Evolutionary conservation across 2,113 vertebrate species (phyloP).

Genomic region (Chrysemys picta): DNA sequence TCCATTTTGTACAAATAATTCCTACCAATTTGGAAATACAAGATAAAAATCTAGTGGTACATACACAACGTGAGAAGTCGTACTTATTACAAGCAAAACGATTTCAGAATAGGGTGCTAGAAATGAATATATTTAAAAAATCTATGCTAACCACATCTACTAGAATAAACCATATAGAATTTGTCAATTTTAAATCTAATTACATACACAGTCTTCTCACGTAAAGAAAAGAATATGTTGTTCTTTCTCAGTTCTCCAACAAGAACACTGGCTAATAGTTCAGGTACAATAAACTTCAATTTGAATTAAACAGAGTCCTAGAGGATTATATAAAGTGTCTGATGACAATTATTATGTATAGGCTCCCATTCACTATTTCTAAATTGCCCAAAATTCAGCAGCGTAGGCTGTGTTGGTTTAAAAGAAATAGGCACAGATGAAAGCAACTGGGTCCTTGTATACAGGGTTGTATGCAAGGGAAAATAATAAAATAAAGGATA

Average conservation of each 20-base stretch:
- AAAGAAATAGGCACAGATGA: constrained; percentile 2
- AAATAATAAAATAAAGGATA: constrained; percentile 47
- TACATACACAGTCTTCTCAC: not conserved
- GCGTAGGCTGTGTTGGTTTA: constrained; percentile 32
- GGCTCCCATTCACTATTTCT: constrained; percentile 52
- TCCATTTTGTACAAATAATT: not conserved
- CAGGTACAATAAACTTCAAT: constrained; percentile 54
- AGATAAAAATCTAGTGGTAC: not conserved
- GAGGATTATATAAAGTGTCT: not conserved
- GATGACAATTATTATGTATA: constrained; percentile 63
- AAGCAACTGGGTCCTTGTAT: not conserved
- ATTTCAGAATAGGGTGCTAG: not conserved
- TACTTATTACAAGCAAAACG: not conserved
- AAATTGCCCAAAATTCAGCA: constrained; percentile 66
- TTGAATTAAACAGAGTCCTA: constrained; percentile 49
- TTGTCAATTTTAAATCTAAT: not conserved
- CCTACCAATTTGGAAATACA: not conserved
- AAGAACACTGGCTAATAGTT: constrained; percentile 52
- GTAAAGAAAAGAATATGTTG: not conserved
- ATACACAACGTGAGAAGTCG: not conserved
- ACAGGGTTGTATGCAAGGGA: constrained; percentile 30
- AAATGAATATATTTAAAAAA: not conserved
- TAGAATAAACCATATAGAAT: not conserved
- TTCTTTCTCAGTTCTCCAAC: not conserved
- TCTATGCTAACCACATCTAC: not conserved